phyloP scores from a whole-genome alignment of 2,113 vertebrate species.

The Entelurus aequoreus region DNA sequence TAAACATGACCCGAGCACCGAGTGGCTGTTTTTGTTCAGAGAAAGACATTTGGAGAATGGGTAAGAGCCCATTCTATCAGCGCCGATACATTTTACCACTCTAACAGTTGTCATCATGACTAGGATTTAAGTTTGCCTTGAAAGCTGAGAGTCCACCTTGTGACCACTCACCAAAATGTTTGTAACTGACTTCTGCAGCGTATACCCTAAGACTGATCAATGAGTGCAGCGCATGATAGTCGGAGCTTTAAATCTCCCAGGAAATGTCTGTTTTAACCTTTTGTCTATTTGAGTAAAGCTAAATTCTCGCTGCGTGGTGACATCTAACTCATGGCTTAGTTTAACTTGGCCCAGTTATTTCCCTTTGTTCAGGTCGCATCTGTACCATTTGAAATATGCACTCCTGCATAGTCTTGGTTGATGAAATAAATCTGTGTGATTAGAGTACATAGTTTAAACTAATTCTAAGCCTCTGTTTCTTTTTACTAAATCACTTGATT shows the following conservation, averaged over 20 bases:
- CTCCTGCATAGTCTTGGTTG: conserved; percentile 72
- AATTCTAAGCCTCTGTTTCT: neutral
- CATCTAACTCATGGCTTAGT: conserved; percentile 48
- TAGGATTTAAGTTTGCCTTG: conserved; percentile 23
- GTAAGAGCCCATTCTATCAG: conserved; percentile 46
- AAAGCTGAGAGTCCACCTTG: conserved; percentile 6
- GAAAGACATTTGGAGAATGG: conserved; percentile 42
- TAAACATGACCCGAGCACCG: conserved; percentile 1
- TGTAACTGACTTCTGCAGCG: conserved; percentile 28
- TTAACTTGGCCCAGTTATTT: neutral
- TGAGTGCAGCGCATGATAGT: conserved; percentile 10
- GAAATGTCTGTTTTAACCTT: conserved; percentile 14
- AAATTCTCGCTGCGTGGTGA: conserved; percentile 37
- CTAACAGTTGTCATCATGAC: conserved; percentile 8
- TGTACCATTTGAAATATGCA: conserved; percentile 65
- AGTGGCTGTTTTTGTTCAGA: conserved; percentile 22
- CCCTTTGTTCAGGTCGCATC: conserved; percentile 32
- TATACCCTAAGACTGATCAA: conserved; percentile 26
- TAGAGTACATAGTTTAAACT: neutral
- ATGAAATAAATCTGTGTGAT: conserved; percentile 32
- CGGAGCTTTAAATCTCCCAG: neutral
- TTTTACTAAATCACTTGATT: conserved; percentile 6
- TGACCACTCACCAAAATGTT: conserved; percentile 1
- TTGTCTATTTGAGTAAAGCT: conserved; percentile 20
- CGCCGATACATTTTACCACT: conserved; percentile 14